These are phyloP conservation scores for Heloderma charlesbogerti DNA, from an alignment of 2,113 vertebrate species.

Conservation along the genomic window DNA sequence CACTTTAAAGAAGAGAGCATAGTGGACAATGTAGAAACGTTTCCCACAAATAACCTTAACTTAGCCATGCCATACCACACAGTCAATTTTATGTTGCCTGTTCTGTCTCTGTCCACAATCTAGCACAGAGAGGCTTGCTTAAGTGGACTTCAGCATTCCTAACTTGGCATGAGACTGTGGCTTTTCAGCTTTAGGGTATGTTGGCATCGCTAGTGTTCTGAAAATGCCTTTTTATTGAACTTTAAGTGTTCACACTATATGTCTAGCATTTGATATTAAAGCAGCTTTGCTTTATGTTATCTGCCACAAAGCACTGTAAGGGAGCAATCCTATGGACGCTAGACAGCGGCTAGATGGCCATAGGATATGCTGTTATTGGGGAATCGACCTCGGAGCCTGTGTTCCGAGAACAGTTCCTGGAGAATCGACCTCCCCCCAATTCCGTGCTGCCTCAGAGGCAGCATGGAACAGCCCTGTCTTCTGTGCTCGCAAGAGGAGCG, in stretches of 20 bases:
- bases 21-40: not conserved
- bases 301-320: not conserved
- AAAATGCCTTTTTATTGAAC: not conserved
- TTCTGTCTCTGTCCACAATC: not conserved
- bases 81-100: not conserved
- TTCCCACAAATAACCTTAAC: not conserved
- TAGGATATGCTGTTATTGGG: no score
- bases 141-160: not conserved
- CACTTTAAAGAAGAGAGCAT: not conserved
- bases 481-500: no score
- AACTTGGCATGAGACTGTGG: not conserved
- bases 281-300: not conserved
- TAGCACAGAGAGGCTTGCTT: not conserved
- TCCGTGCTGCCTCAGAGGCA: no score
- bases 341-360: no score
- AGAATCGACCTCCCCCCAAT: no score
- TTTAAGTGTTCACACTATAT: not conserved
- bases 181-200: not conserved
- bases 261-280: not conserved
- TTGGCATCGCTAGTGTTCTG: not conserved
- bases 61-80: not conserved
- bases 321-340: no score
- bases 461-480: no score
- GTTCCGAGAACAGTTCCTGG: no score
- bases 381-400: no score